These are phyloP conservation scores for Odontothrips loti DNA, from an alignment of 2,888 invertebrate species.

Conservation along the genomic window DNA sequence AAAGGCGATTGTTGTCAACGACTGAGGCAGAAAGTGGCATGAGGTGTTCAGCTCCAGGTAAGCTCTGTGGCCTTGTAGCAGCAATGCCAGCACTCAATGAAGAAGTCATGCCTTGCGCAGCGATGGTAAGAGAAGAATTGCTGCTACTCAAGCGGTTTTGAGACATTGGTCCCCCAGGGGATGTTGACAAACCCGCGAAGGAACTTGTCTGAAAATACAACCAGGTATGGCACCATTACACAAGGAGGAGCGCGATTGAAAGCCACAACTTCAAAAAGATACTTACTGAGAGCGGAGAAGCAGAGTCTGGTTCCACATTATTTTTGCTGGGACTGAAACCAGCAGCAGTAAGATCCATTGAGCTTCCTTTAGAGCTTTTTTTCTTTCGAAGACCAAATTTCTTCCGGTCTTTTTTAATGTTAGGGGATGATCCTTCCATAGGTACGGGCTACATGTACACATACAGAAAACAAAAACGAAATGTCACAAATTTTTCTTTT, in stretches of 20 bases:
- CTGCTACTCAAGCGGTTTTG: constrained; percentile 40
- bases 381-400: constrained; percentile 66
- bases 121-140: constrained; percentile 43
- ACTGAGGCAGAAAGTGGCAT: constrained; percentile 40
- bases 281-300: constrained; percentile 49
- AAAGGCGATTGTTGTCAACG: constrained; percentile 32
- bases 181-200: constrained; percentile 44
- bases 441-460: constrained; percentile 33
- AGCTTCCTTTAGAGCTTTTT: constrained; percentile 58
- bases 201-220: constrained; percentile 41
- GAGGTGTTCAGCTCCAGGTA: constrained; percentile 52
- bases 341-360: constrained; percentile 53
- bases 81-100: constrained; percentile 45
- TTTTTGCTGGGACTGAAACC: constrained; percentile 41
- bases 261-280: not conserved
- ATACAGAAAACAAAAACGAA: constrained; percentile 19
- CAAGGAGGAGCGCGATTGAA: not conserved
- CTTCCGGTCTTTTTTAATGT: constrained; percentile 63
- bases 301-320: constrained; percentile 45
- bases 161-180: constrained; percentile 36
- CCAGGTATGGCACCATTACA: not conserved
- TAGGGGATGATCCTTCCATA: constrained; percentile 58
- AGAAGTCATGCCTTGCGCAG: constrained; percentile 16
- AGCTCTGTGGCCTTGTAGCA: constrained; percentile 53
- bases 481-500: constrained; percentile 26